phyloP scores from a whole-genome alignment of 1,140 invertebrate species.

The Drosophila ironensis region DNA sequence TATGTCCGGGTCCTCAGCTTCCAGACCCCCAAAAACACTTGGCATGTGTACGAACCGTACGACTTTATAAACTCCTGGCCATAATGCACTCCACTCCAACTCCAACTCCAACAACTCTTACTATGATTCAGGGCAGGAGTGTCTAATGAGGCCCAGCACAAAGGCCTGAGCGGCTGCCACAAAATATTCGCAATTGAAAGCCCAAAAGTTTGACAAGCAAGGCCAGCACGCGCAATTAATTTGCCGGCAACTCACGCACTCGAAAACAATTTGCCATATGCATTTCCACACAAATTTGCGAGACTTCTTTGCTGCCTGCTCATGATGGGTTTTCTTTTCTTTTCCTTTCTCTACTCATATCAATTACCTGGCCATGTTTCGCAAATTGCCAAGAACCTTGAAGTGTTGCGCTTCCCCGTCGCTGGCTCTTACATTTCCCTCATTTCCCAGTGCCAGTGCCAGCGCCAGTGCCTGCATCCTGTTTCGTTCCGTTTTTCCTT shows the following conservation, averaged over 20 bases:
- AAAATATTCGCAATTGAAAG: constrained; percentile 43
- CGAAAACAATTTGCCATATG: constrained; percentile 45
- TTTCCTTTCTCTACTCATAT: constrained; percentile 38
- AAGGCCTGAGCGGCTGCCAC: constrained; percentile 15
- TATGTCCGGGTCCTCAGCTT: constrained; percentile 47
- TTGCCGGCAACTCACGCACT: constrained; percentile 35
- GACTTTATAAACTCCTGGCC: constrained; percentile 46
- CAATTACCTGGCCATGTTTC: constrained; percentile 61
- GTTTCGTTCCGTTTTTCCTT: constrained; percentile 17
- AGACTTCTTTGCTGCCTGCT: constrained; percentile 15
- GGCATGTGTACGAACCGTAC: constrained; percentile 36
- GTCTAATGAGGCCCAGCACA: constrained; percentile 50
- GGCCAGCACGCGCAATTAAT: constrained; percentile 58
- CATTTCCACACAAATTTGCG: constrained; percentile 30
- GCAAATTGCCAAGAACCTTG: constrained; percentile 54
- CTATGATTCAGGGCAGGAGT: constrained; percentile 11
- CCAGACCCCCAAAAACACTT: constrained; percentile 18
- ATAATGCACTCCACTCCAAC: constrained; percentile 48
- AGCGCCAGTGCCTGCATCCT: no score
- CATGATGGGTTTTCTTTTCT: constrained; percentile 10
- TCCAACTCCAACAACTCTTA: constrained; percentile 2
- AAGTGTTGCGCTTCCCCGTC: constrained; percentile 38
- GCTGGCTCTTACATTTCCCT: neutral
- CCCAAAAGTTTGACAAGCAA: constrained; percentile 33
- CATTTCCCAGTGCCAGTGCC: neutral